These are phyloP conservation scores for Morus bassanus DNA, from an alignment of 2,797 vertebrate genomes.

Conservation along the genomic window DNA sequence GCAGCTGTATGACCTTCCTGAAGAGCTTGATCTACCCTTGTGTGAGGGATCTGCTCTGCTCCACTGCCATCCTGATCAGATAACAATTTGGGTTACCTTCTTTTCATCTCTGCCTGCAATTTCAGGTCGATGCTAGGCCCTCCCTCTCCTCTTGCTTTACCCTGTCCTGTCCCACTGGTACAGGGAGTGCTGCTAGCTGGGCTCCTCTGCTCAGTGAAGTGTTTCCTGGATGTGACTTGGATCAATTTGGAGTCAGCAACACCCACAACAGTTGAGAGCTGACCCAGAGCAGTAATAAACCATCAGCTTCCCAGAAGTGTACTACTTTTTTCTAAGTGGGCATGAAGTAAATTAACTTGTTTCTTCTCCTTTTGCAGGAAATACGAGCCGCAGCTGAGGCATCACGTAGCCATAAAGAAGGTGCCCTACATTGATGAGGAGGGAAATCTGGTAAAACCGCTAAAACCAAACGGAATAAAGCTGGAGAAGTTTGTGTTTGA, in stretches of 20 bases:
- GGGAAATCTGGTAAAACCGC: slow-evolving; percentile 85
- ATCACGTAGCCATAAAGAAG: slow-evolving; percentile 92
- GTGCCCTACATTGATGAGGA: slow-evolving; percentile 86
- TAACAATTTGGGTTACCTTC: neutral
- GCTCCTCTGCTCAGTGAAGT: neutral
- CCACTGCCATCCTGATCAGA: neutral
- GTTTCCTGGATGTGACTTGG: neutral
- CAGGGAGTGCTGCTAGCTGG: neutral
- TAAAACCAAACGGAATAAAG: slow-evolving; percentile 90
- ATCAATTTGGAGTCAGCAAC: neutral
- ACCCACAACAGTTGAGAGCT: neutral
- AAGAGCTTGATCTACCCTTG: neutral
- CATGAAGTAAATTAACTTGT: neutral
- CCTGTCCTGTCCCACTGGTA: neutral
- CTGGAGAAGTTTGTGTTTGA: slow-evolving; percentile 99
- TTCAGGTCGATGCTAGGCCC: neutral
- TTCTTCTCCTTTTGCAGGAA: slow-evolving; percentile 71
- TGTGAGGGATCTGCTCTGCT: neutral
- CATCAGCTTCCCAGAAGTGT: neutral
- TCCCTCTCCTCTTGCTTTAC: neutral
- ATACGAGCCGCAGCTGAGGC: slow-evolving; percentile 79
- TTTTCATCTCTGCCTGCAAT: neutral
- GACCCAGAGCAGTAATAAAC: neutral
- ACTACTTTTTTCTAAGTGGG: neutral
- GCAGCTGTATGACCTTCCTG: neutral